Evolutionary conservation across 2,113 vertebrate genomes (phyloP), one percentile per base, ranked within the genome.

Genomic region (Mesitornis unicolor): DNA sequence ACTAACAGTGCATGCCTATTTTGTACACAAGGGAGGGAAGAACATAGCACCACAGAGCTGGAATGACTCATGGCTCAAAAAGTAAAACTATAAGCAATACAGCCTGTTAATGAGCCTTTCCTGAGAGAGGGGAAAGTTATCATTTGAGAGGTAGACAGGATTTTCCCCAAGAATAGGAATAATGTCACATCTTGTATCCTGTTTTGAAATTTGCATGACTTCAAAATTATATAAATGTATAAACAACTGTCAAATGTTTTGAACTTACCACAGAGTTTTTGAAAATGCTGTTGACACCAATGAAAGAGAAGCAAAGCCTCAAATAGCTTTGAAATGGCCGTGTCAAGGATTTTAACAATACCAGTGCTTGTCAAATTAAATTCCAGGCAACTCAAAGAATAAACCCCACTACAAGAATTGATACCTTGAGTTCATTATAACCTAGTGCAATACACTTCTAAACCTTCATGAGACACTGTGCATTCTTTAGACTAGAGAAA

Each of bases 241-340:
- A 93, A 95, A 84, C 35, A 91, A 74, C 42, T 77, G 75, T 69
- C 79, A 95, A 31, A 83, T 43, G 38, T 78, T 84, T 87, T 87
- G 61, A 85, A 88, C 26, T 71, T 47, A 42, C 14, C 40, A 57
- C 0, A 21, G 54, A 76, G 45, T 56, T 87, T 86, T 75, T 82
- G 33, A 36, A 89, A 59, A 31, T n/a, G 31, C 28, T 36, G 16
- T 29, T 78, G 60, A 77, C 2, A 6, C 10, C 74, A 87, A 6
- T 10, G 68, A 79, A 84, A 42, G 54, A 36, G 26, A 65, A 91
- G 28, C 28, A 45, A 69, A 91, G 48, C 19, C 19, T 87, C 29
- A 20, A 68, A 75, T 16, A 87, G 47, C 69, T 92, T 75, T 73
- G 69, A 82, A 95, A 84, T 51, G 63, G 28, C 31, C 12, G 0